phyloP scores from a whole-genome alignment of 2,888 invertebrate genomes.

The Peribatodes rhomboidaria region DNA sequence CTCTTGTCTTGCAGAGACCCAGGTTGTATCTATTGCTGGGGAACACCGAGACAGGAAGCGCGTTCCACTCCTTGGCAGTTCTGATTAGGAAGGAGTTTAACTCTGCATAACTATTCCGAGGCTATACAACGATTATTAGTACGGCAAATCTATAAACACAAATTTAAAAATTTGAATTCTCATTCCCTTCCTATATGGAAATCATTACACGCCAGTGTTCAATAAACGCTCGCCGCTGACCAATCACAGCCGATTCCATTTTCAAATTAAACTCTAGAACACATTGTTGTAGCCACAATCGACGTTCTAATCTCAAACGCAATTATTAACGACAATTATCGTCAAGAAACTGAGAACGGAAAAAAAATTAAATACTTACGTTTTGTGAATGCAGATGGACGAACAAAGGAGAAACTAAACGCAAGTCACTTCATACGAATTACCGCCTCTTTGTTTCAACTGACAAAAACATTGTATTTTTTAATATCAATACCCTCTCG shows the following conservation, averaged over 20 bases:
- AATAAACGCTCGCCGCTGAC: conserved; percentile 48
- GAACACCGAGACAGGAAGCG: too few species aligned
- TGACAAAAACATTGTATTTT: conserved; percentile 72
- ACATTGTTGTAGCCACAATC: conserved; percentile 61
- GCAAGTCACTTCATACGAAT: conserved; percentile 86
- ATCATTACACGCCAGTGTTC: conserved; percentile 59
- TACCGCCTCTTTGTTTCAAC: conserved; percentile 81
- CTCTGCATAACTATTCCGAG: too few species aligned
- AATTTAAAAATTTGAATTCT: conserved; percentile 22
- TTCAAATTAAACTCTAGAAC: conserved; percentile 58
- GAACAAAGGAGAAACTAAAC: conserved; percentile 73
- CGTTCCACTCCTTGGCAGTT: too few species aligned
- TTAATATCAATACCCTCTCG: conserved; percentile 73
- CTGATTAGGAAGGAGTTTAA: too few species aligned
- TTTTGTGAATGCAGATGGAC: conserved; percentile 74
- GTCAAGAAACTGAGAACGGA: conserved; percentile 52
- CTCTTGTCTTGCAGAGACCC: too few species aligned
- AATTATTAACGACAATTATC: conserved; percentile 81
- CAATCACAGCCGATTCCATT: conserved; percentile 49
- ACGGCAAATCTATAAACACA: too few species aligned
- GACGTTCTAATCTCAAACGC: conserved; percentile 62
- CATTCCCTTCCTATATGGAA: conserved; percentile 57
- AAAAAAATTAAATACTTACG: conserved; percentile 73
- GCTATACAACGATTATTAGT: too few species aligned
- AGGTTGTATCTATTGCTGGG: too few species aligned